Evolutionary conservation across 2,888 invertebrate species (phyloP).

Genomic region (Tiliacea aurago): DNA sequence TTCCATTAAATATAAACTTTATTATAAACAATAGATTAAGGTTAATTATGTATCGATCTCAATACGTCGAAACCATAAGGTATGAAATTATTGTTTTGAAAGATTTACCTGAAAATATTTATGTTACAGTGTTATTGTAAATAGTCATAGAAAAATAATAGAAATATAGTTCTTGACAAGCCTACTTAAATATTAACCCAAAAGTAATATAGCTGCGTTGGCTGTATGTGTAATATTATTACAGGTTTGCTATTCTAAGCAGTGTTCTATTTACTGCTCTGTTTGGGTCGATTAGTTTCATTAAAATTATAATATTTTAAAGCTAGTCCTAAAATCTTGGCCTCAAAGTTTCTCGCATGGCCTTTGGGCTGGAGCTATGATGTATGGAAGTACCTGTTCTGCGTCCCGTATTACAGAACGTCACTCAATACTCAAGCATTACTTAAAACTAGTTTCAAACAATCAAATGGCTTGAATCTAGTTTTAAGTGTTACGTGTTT

Average conservation of each 20-base stretch:
- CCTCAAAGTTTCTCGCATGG: neutral
- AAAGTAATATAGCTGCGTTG: slow-evolving; percentile 44
- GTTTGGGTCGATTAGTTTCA: slow-evolving; percentile 9
- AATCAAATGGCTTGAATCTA: too few species aligned
- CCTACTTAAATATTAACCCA: slow-evolving; percentile 48
- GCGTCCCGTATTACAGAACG: too few species aligned
- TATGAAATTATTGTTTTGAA: slow-evolving; percentile 38
- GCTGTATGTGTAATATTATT: slow-evolving; percentile 53
- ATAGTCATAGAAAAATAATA: slow-evolving; percentile 37
- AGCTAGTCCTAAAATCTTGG: slow-evolving; percentile 35
- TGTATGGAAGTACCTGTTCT: neutral
- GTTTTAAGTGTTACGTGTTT: too few species aligned
- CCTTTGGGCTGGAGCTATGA: neutral
- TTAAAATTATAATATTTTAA: slow-evolving; percentile 9
- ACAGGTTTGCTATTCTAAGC: slow-evolving; percentile 22
- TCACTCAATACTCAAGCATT: too few species aligned
- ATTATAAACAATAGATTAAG: slow-evolving; percentile 33
- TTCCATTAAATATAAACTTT: slow-evolving; percentile 29
- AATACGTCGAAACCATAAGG: slow-evolving; percentile 40
- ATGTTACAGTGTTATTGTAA: slow-evolving; percentile 37
- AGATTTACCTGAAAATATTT: slow-evolving; percentile 35
- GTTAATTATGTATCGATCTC: slow-evolving; percentile 58
- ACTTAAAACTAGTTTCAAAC: too few species aligned
- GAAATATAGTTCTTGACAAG: slow-evolving; percentile 33
- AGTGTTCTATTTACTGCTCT: slow-evolving; percentile 43